phyloP scores from a whole-genome alignment of 2,797 vertebrate genomes.

The Pipistrellus pygmaeus region DNA sequence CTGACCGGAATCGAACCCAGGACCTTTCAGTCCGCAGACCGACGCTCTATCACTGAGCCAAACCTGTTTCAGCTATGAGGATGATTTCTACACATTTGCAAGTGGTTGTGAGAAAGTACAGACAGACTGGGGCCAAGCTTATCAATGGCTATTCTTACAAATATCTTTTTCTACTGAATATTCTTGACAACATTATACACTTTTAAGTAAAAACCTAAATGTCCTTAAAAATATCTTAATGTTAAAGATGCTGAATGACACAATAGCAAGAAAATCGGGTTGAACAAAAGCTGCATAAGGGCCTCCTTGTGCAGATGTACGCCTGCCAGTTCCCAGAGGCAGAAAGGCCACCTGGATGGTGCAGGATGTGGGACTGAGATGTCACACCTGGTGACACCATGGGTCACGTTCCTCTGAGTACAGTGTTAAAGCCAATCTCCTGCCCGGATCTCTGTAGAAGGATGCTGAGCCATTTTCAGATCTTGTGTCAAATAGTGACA shows the following conservation, averaged over 20 bases:
- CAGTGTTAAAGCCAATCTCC: conserved; percentile 40
- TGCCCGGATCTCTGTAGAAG: background rate
- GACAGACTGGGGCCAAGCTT: background rate
- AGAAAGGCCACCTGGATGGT: conserved; percentile 14
- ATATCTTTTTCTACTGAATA: background rate
- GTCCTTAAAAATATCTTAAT: conserved; percentile 40
- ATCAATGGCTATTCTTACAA: background rate
- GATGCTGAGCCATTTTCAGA: conserved; percentile 54
- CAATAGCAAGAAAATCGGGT: background rate
- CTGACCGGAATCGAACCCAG: too few species aligned
- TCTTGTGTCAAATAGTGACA: conserved; percentile 42
- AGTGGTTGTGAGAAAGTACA: background rate
- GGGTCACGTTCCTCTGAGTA: background rate
- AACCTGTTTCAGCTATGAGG: background rate
- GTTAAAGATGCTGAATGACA: conserved; percentile 5
- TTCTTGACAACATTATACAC: background rate
- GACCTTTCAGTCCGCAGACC: too few species aligned
- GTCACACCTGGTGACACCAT: conserved; percentile 58
- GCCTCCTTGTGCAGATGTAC: background rate
- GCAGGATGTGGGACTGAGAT: conserved; percentile 58
- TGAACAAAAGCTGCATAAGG: background rate
- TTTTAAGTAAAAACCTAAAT: conserved; percentile 43
- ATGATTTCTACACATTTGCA: background rate
- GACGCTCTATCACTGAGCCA: too few species aligned
- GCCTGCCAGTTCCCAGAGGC: background rate